Evolutionary conservation across 2,797 vertebrate genomes (phyloP).

Genomic region (Esox masquinongy): DNA sequence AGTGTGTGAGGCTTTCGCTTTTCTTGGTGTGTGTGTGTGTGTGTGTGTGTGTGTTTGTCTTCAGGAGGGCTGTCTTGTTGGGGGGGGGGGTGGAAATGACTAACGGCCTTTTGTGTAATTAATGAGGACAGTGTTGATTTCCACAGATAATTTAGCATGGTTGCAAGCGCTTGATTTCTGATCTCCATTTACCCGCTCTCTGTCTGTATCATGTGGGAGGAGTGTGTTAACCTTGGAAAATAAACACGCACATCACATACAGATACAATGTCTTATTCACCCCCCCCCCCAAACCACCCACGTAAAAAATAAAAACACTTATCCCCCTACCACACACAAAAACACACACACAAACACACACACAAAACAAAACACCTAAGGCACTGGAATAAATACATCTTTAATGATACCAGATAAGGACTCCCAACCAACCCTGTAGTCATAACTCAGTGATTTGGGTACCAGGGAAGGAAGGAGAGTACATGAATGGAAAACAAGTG

Average conservation of each 20-base stretch:
- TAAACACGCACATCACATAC: constrained; percentile 59
- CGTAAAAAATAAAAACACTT: constrained; percentile 6
- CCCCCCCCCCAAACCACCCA: constrained; percentile 14
- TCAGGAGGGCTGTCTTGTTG: constrained; percentile 66
- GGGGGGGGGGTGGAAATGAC: constrained; percentile 70
- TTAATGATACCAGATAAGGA: constrained; percentile 80
- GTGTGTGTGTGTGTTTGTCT: constrained; percentile 36
- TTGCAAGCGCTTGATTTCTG: constrained; percentile 78
- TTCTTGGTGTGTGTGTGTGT: constrained; percentile 54
- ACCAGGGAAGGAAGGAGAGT: constrained; percentile 64
- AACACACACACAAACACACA: constrained; percentile 42
- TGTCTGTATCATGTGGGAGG: constrained; percentile 76
- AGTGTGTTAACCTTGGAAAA: constrained; percentile 76
- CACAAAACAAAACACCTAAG: constrained; percentile 71
- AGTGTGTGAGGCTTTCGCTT: constrained; percentile 24
- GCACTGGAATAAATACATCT: constrained; percentile 79
- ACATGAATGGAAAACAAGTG: constrained; percentile 75
- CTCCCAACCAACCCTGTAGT: constrained; percentile 76
- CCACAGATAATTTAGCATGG: constrained; percentile 79
- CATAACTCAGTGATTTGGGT: constrained; percentile 78
- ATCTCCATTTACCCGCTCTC: constrained; percentile 77
- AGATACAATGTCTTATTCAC: constrained; percentile 67
- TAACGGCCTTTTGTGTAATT: constrained; percentile 81
- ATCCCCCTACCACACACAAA: constrained; percentile 17
- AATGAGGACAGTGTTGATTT: constrained; percentile 82